Conservation (phyloP, 2,888 invertebrate species). For the Lasioglossum morio region DNA sequence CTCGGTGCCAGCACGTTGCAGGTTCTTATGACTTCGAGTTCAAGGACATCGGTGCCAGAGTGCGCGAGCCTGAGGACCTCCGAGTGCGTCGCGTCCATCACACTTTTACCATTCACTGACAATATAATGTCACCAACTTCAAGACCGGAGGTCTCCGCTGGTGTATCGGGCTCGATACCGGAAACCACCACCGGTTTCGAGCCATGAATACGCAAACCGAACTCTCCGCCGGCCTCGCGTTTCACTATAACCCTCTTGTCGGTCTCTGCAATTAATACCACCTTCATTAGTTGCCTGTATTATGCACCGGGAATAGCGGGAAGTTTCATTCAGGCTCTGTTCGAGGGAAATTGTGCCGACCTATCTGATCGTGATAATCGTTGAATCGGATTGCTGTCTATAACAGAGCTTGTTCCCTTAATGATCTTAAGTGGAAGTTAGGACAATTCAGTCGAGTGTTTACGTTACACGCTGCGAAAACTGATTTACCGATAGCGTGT, state of each 20-base stretch:
- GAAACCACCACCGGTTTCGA: conserved; percentile 98
- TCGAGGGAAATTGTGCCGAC: conserved; percentile 5
- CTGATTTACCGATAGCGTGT: background rate
- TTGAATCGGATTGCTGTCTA: conserved; percentile 10
- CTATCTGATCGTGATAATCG: conserved; percentile 10
- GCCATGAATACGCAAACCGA: conserved; percentile 97
- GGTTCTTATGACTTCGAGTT: conserved; percentile 95
- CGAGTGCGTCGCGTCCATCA: conserved; percentile 96
- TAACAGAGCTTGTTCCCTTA: background rate
- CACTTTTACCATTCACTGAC: conserved; percentile 95
- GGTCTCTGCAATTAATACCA: conserved; percentile 88
- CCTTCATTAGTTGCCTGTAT: background rate
- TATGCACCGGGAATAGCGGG: background rate
- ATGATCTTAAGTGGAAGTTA: background rate
- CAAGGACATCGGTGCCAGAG: conserved; percentile 93
- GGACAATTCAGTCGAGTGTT: background rate
- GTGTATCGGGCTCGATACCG: conserved; percentile 96
- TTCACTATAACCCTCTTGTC: conserved; percentile 94
- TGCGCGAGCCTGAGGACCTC: conserved; percentile 97
- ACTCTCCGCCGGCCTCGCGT: conserved; percentile 93
- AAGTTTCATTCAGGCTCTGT: conserved; percentile 12
- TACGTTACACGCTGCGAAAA: background rate
- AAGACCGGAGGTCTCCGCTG: conserved; percentile 95
- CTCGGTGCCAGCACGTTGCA: conserved; percentile 91
- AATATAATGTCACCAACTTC: conserved; percentile 98